phyloP scores from a whole-genome alignment of 2,888 invertebrate species.

The Meghimatium bilineatum region DNA sequence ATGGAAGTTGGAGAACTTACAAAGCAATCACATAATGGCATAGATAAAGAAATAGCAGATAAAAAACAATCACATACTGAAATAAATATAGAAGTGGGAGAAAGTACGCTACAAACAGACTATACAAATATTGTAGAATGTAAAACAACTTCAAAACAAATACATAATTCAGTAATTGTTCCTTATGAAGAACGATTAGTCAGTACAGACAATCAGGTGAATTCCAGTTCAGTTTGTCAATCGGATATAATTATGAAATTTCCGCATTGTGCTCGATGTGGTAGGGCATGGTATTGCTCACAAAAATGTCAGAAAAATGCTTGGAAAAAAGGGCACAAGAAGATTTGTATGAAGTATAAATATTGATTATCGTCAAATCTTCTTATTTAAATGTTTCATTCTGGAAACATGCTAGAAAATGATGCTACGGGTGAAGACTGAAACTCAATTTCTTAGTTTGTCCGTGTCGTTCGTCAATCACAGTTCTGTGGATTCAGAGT shows the following conservation, averaged over 20 bases:
- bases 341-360: slow-evolving; percentile 23
- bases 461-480: too few species aligned
- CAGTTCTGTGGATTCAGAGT: too few species aligned
- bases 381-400: too few species aligned
- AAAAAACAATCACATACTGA: not conserved
- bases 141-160: too few species aligned
- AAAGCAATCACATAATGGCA: not conserved
- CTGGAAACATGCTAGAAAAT: too few species aligned
- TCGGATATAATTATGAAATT: not conserved
- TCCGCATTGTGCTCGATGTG: slow-evolving; percentile 33
- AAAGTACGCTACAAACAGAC: too few species aligned
- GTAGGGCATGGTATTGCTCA: slow-evolving; percentile 43
- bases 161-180: too few species aligned
- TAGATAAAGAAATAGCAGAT: not conserved
- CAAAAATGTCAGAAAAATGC: slow-evolving; percentile 41
- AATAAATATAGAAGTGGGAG: not conserved
- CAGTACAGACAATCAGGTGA: not conserved
- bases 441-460: too few species aligned
- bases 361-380: too few species aligned
- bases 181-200: not conserved
- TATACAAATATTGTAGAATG: too few species aligned
- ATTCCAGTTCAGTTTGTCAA: not conserved
- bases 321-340: slow-evolving; percentile 42
- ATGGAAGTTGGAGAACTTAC: not conserved
- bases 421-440: too few species aligned